Evolutionary conservation across 2,113 vertebrate species (phyloP), one percentile per base, ranked within the genome.

Genomic region (Gobius niger): DNA sequence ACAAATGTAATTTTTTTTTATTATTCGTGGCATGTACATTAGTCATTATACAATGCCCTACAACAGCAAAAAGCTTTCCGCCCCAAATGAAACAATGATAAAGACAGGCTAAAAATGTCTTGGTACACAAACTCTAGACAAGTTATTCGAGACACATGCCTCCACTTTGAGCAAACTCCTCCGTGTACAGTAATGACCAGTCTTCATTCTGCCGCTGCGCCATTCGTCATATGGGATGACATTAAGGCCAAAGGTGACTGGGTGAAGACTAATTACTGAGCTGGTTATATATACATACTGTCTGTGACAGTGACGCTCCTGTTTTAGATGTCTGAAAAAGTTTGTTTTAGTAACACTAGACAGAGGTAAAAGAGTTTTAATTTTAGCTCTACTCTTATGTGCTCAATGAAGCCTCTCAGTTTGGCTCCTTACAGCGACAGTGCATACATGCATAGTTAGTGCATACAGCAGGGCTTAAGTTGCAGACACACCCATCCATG

Each of bases 101-200:
- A 66, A 70, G 65, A 53, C 1, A 12, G 46, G 65, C 68, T 83
- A 63, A 70, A 78, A 71, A 74, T 49, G 49, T 34, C 18, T 65
- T 19, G 24, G n/a, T 62, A 50, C 65, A 72, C 47, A 63, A 51
- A 65, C 61, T 59, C 70, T 63, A 75, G 67, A 75, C 70, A 57
- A 84, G 80, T 67, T 54, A 69, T 53, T 14, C 1, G 47, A 77
- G 73, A 63, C 63, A 12, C 62, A 70, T 59, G 73, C 70, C 54
- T 70, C 53, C 44, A 52, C 72, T 57, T 68, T 52, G 57, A 72
- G 70, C 50, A 70, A 56, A 75, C 16, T 59, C 56, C 78, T 80
- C 56, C 24, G 57, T 70, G 47, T 82, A 73, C 76, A 80, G 73
- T 85, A 86, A 90, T 88, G 73, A 85, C 61, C 72, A 79, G 73